phyloP scores from a whole-genome alignment of 1,140 invertebrate genomes.

The Caenorhabditis remanei region DNA sequence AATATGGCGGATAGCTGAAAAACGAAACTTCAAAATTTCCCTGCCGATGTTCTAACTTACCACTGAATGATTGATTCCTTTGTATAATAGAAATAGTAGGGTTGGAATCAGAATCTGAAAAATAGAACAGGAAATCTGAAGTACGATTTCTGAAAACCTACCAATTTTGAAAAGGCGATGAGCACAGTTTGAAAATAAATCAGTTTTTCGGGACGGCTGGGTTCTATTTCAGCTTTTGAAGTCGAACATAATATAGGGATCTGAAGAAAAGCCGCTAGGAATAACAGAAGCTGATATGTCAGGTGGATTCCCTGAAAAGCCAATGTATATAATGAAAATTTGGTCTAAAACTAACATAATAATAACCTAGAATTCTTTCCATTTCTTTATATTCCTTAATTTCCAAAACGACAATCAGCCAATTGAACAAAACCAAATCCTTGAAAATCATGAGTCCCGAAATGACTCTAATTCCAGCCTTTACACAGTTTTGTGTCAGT shows the following conservation, averaged over 20 bases:
- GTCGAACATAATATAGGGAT: not conserved
- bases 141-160: not conserved
- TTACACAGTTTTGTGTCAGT: not conserved
- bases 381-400: not conserved
- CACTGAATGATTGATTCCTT: not conserved
- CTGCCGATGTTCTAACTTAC: not conserved
- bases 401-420: not conserved
- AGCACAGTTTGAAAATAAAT: not conserved
- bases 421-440: not conserved
- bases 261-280: not conserved
- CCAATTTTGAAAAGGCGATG: not conserved
- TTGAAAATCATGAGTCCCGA: not conserved
- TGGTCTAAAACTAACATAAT: not conserved
- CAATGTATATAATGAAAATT: not conserved
- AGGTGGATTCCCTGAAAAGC: not conserved
- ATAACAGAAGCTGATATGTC: not conserved
- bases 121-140: no score
- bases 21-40: not conserved
- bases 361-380: not conserved
- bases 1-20: not conserved
- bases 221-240: not conserved
- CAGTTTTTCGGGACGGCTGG: not conserved
- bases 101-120: not conserved
- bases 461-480: not conserved
- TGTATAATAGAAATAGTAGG: not conserved